phyloP scores from a whole-genome alignment of 2,113 vertebrate genomes.

The Dicrurus megarhynchus region DNA sequence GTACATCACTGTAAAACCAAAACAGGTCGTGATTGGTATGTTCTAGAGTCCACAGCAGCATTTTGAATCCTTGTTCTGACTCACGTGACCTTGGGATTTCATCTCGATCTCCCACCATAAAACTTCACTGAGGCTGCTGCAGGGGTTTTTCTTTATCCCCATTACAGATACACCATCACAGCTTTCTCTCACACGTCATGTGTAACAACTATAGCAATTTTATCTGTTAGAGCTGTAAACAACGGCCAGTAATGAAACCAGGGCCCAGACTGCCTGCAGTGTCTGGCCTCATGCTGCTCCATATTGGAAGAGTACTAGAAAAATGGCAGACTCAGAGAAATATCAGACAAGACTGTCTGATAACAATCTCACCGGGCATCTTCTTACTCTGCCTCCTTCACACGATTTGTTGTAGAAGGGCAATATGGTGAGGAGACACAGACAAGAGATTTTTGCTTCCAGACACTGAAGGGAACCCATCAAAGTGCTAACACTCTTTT shows the following conservation, averaged over 20 bases:
- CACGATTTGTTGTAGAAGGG: accelerated
- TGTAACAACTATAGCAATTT: background rate
- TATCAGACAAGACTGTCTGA: background rate
- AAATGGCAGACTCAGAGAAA: background rate
- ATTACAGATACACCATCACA: background rate
- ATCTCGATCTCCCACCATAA: background rate
- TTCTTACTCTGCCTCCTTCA: background rate
- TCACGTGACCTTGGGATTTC: background rate
- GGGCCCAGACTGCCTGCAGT: background rate
- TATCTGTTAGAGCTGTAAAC: background rate
- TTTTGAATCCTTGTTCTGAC: background rate
- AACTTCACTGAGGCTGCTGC: background rate
- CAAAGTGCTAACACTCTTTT: background rate
- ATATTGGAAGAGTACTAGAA: background rate
- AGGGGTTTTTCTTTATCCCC: background rate
- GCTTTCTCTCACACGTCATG: background rate
- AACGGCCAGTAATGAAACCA: background rate
- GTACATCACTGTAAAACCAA: background rate
- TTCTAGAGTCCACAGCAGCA: background rate
- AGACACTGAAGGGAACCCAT: background rate
- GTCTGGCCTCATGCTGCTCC: background rate
- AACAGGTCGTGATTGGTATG: accelerated
- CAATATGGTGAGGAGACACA: accelerated
- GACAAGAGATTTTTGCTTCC: background rate
- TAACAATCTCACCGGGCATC: background rate